Evolutionary conservation across 2,113 vertebrate genomes (phyloP), one percentile per base, ranked within the genome.

Genomic region (Ceuthmochares aereus): DNA sequence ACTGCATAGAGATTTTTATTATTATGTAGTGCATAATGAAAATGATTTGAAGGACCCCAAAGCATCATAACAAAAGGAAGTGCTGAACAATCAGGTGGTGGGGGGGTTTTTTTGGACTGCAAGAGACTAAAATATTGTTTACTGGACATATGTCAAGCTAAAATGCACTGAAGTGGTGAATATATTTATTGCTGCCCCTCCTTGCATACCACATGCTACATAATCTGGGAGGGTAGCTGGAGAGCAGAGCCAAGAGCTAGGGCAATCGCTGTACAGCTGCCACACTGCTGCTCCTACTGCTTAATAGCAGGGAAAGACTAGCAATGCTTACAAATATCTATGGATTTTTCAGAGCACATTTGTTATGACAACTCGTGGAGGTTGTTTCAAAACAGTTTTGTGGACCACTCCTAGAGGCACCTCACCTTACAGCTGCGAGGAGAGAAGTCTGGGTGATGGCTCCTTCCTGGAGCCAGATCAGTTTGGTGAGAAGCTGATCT

Each of bases 21-120:
- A 93, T 93, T 84, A 91, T 85, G 43, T 51, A 96, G 91, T 84
- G 74, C 81, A 89, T 90, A 94, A 97, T 94, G 91, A 97, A 95
- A 97, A 96, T 93, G 86, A 97, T 97, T 97, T 97, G 96, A 96
- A 97, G 96, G 95, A 83, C 68, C 84, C 95, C 93, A 80, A 95
- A 93, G 70, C 90, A 91, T 90, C 78, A 51, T 84, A 96, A 86
- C 78, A 81, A 84, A 88, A 95, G 89, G 86, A 96, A 96, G 93
- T 2, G 1, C 68, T 86, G 84, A 95, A 88, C 93, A 97, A 96
- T 97, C 94, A 87, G 75, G 88, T 85, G 89, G 34, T 15, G 52
- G 69, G 93, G 93, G 47, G 22, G 21, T 9, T 49, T 49, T 81
- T 77, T 87, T 80, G 70, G 62, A 85, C 83, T 94, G 76, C 66